phyloP scores from a whole-genome alignment of 1,140 invertebrate genomes.

The Leptopilina clavipes region DNA sequence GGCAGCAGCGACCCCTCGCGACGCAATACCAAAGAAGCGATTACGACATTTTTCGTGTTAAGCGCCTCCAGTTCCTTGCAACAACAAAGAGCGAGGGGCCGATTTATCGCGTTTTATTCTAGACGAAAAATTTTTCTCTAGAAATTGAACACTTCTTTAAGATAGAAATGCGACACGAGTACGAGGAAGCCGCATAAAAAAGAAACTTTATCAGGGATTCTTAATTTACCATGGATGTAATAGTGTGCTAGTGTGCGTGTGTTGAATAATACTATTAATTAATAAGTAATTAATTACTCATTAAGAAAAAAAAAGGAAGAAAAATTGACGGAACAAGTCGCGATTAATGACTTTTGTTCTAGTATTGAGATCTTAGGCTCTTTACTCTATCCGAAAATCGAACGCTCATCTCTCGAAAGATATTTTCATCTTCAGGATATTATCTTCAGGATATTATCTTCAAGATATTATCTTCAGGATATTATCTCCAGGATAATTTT shows the following conservation, averaged over 20 bases:
- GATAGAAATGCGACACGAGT: slow-evolving; percentile 23
- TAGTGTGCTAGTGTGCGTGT: slow-evolving; percentile 70
- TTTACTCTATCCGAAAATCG: too few species aligned
- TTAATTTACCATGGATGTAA: slow-evolving; percentile 71
- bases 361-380: slow-evolving; percentile 4
- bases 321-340: slow-evolving; percentile 50
- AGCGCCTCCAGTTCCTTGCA: slow-evolving; percentile 55
- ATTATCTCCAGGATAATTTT: too few species aligned
- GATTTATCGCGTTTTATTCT: slow-evolving; percentile 1
- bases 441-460: too few species aligned
- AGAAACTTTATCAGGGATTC: slow-evolving; percentile 67
- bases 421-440: too few species aligned
- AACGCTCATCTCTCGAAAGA: background rate
- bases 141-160: too few species aligned
- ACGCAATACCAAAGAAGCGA: slow-evolving; percentile 70
- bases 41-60: slow-evolving; percentile 67
- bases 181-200: slow-evolving; percentile 47
- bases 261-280: slow-evolving; percentile 70
- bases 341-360: background rate
- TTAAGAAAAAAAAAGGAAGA: slow-evolving; percentile 45
- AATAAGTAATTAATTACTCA: slow-evolving; percentile 68
- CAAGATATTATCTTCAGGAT: too few species aligned
- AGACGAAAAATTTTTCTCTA: background rate
- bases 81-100: slow-evolving; percentile 2
- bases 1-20: slow-evolving; percentile 54